Conservation (phyloP, 2,888 invertebrate species). For the Serrognathus titanus region DNA sequence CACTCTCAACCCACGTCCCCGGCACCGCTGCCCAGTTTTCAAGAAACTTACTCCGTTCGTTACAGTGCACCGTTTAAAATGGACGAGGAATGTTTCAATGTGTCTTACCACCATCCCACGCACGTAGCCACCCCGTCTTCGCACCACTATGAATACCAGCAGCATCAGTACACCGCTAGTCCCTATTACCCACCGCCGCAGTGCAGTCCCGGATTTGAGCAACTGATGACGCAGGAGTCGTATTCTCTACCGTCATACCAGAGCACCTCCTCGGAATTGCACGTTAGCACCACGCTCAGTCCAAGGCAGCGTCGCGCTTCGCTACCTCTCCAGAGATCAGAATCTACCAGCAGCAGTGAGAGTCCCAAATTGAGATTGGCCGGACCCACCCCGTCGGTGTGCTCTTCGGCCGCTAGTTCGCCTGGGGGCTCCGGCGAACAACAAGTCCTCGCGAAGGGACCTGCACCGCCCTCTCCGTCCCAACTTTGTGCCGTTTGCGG, state of each 20-base stretch:
- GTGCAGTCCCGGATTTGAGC: slow-evolving; percentile 55
- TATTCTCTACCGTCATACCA: slow-evolving; percentile 68
- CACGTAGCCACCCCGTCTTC: slow-evolving; percentile 54
- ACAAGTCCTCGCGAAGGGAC: slow-evolving; percentile 47
- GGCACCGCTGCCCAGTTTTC: slow-evolving; percentile 72
- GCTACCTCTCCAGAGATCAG: slow-evolving; percentile 74
- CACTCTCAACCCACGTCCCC: slow-evolving; percentile 45
- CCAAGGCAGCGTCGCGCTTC: slow-evolving; percentile 71
- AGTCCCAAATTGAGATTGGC: slow-evolving; percentile 64
- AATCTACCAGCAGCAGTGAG: slow-evolving; percentile 75
- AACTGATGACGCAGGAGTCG: slow-evolving; percentile 58
- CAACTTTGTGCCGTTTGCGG: slow-evolving; percentile 97
- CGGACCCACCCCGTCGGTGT: slow-evolving; percentile 60
- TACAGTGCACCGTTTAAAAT: slow-evolving; percentile 72
- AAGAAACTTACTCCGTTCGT: slow-evolving; percentile 81
- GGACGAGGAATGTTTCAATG: slow-evolving; percentile 82
- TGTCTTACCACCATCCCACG: slow-evolving; percentile 56
- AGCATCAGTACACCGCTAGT: slow-evolving; percentile 55
- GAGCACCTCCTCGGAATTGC: slow-evolving; percentile 64
- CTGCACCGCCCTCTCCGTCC: slow-evolving; percentile 68
- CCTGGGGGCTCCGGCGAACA: slow-evolving; percentile 51
- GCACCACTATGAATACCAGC: slow-evolving; percentile 60
- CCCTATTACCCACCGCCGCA: slow-evolving; percentile 60
- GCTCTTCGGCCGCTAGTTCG: slow-evolving; percentile 67
- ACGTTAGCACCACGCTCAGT: slow-evolving; percentile 61